Conservation (phyloP, 2,797 vertebrate species). For the Catamblyrhynchus diadema region DNA sequence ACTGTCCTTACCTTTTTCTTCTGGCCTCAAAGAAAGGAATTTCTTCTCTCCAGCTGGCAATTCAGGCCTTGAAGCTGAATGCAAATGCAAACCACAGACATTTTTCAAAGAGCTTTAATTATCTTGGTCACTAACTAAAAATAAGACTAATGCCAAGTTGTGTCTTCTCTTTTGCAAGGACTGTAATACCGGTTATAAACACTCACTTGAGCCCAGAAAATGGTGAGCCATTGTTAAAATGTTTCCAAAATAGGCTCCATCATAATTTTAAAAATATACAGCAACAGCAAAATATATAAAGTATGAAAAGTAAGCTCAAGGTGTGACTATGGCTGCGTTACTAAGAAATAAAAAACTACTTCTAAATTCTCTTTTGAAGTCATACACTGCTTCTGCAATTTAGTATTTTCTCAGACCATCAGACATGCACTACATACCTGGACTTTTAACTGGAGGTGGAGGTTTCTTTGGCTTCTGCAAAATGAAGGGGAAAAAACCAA, state of each 20-base stretch:
- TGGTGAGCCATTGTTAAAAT: neutral
- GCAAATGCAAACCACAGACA: neutral
- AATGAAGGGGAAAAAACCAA: neutral
- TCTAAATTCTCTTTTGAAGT: neutral
- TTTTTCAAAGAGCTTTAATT: neutral
- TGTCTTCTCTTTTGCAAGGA: neutral
- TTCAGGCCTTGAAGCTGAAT: conserved; percentile 86
- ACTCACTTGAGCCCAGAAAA: neutral
- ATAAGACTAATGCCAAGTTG: neutral
- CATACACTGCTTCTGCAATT: neutral
- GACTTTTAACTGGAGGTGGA: conserved; percentile 85
- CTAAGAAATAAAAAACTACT: neutral
- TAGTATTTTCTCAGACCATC: neutral
- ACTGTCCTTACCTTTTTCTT: conserved; percentile 85
- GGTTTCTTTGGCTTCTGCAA: conserved; percentile 93
- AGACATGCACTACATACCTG: conserved; percentile 75
- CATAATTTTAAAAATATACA: neutral
- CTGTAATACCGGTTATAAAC: neutral
- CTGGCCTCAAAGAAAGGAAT: conserved; percentile 72
- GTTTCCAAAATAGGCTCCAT: neutral
- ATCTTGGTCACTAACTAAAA: neutral
- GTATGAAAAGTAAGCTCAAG: neutral
- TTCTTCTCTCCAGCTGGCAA: conserved; percentile 83
- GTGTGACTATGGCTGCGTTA: neutral
- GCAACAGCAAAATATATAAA: neutral